Evolutionary conservation across 2,113 vertebrate species (phyloP).

Genomic region (Ploceus nigricollis): DNA sequence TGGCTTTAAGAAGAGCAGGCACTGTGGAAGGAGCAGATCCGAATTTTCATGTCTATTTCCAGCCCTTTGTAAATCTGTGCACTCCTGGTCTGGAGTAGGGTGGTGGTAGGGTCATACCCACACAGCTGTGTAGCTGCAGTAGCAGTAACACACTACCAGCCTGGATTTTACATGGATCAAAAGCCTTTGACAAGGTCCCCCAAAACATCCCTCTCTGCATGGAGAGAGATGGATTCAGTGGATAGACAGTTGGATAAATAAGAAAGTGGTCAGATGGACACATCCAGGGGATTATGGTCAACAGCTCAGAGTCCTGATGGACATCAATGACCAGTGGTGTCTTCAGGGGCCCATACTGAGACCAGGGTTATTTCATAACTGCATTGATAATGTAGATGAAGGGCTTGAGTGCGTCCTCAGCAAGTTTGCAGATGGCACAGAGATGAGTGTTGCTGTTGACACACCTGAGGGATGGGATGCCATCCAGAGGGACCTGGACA

Average conservation of each 20-base stretch:
- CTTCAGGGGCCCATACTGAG: not conserved
- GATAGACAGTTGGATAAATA: not conserved
- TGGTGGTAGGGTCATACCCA: fast-evolving
- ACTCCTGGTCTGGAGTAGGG: not conserved
- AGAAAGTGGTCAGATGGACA: not conserved
- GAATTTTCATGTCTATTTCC: not conserved
- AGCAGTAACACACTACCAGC: not conserved
- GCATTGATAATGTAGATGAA: not conserved
- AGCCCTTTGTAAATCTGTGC: not conserved
- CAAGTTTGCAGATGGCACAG: not conserved
- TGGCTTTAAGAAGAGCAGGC: not conserved
- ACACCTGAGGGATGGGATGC: not conserved
- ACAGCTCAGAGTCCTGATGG: not conserved
- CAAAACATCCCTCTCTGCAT: not conserved
- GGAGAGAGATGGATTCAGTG: not conserved
- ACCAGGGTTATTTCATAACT: not conserved
- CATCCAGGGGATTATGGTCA: not conserved
- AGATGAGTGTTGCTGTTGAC: not conserved
- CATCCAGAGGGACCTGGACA: not conserved
- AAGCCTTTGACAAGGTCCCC: not conserved
- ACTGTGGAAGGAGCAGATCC: not conserved
- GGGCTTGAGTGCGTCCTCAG: not conserved
- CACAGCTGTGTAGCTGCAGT: fast-evolving
- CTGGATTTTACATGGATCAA: not conserved
- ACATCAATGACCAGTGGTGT: not conserved